Percentiles rank a stretch among this genome's conserved stretches.
Conservation (phyloP, 2,797 vertebrate species). For the Gadopsis marmoratus region DNA sequence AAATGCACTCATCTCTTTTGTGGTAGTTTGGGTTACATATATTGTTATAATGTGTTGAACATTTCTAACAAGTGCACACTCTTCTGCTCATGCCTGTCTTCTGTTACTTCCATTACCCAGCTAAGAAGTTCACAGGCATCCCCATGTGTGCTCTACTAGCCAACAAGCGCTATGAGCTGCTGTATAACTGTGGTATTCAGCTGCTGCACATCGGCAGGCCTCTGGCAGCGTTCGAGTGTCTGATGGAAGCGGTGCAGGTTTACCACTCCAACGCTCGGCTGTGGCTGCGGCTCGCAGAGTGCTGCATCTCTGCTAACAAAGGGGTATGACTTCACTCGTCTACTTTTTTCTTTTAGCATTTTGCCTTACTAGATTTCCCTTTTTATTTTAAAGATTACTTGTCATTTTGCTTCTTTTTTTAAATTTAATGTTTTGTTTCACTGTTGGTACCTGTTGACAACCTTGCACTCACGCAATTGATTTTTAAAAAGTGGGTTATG, state of each 20-base stretch:
- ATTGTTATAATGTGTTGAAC: neutral
- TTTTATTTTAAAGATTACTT: neutral
- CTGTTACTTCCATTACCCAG: constrained; percentile 66
- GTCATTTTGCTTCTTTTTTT: neutral
- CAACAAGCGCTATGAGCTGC: constrained; percentile 96
- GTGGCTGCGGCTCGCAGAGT: constrained; percentile 96
- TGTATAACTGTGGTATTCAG: constrained; percentile 98
- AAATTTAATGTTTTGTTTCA: neutral
- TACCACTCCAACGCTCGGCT: constrained; percentile 98
- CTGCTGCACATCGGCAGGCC: constrained; percentile 94
- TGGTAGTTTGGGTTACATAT: neutral
- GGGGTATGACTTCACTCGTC: constrained; percentile 83
- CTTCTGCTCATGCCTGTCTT: neutral
- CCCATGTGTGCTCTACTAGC: constrained; percentile 96
- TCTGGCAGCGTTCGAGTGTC: constrained; percentile 96
- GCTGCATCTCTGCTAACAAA: constrained; percentile 97
- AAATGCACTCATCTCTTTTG: neutral
- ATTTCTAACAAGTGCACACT: neutral
- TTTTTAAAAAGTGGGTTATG: neutral
- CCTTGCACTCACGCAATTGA: neutral
- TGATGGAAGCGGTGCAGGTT: constrained; percentile 97
- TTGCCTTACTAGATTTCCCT: neutral
- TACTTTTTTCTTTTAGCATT: neutral
- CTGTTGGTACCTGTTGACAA: neutral
- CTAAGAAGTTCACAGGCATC: constrained; percentile 93